Evolutionary conservation across 64 coral and sea anemone genomes (phyloP), one percentile per base, ranked within the genome.

Genomic region (Platygyra sinensis): DNA sequence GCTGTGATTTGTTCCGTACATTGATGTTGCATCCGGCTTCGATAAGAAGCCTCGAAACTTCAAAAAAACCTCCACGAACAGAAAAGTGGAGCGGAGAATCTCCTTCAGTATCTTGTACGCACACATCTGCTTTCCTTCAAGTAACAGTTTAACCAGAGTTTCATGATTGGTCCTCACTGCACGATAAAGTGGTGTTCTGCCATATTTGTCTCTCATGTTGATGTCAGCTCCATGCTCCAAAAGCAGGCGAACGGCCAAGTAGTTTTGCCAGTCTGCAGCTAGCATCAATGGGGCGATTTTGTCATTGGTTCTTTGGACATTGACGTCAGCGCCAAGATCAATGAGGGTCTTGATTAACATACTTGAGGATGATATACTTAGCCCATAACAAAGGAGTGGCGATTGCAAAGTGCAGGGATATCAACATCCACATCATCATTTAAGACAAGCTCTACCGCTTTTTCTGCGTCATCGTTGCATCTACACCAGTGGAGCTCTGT

Each of bases 301-400:
- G 52, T 59, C 77, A 28, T 79, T 4, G 20, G 50, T 79, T 57
- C 77, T 79, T 57, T 79, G 77, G 11, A 51, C 77, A 79, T 79
- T 79, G 16, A 79, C 77, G 22, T 79, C 24, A 57, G 50, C 77
- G 5, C 77, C 77, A 29, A 79, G 77, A 59, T 79, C 77, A 59
- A 79, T 59, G 9, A 79, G 77, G 50, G 77, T 79, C 24, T 79
- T 15, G 5, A 79, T 59, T 14, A 79, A 59, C 52, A 10, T 29
- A 79, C 77, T 29, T 13, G 77, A 79, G 24, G 77, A 57, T 59
- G 77, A 79, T 12, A 2, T 22, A 79, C 77, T 57, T 16, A n/a
- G 77, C 77, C 77, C 51, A 79, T 51, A 79, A 57, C 77, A 79
- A 59, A 59, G 77, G 77, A 27, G 77, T 79, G n/a, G 51, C 77